Conservation (phyloP, 2,797 vertebrate species). For the Thripadectes ignobilis region DNA sequence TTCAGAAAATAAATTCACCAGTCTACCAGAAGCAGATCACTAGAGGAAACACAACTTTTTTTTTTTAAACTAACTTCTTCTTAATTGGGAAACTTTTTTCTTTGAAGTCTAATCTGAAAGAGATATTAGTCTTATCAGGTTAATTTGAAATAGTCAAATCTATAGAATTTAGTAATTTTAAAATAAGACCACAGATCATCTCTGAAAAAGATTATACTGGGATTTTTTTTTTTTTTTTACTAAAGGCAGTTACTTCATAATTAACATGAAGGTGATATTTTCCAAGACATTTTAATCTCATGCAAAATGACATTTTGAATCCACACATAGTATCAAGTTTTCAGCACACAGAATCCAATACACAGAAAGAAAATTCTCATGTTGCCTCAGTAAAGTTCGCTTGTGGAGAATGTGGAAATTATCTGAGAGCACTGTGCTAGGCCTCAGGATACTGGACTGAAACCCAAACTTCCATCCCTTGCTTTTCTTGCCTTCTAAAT, state of each 20-base stretch:
- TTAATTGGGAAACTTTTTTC: neutral
- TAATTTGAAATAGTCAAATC: neutral
- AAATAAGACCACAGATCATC: neutral
- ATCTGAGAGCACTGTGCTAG: neutral
- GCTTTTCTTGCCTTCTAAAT: neutral
- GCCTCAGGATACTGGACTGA: neutral
- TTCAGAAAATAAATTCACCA: neutral
- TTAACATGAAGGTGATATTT: slow-evolving; percentile 12
- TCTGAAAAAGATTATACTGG: neutral
- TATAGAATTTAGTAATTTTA: neutral
- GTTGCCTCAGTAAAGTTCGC: neutral
- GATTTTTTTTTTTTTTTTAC: neutral
- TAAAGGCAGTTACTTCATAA: neutral
- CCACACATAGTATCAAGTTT: neutral
- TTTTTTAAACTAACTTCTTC: neutral
- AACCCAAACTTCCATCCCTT: neutral
- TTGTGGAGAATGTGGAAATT: neutral
- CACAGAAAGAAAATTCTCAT: neutral
- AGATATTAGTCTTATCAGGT: neutral
- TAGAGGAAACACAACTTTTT: neutral
- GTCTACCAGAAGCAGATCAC: neutral
- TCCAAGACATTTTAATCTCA: slow-evolving; percentile 36
- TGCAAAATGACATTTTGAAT: slow-evolving; percentile 32
- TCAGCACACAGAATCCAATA: neutral
- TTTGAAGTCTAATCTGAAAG: neutral